Base-by-base conservation (phyloP, 1,140 invertebrate species). In the Colletes gigas region DNA sequence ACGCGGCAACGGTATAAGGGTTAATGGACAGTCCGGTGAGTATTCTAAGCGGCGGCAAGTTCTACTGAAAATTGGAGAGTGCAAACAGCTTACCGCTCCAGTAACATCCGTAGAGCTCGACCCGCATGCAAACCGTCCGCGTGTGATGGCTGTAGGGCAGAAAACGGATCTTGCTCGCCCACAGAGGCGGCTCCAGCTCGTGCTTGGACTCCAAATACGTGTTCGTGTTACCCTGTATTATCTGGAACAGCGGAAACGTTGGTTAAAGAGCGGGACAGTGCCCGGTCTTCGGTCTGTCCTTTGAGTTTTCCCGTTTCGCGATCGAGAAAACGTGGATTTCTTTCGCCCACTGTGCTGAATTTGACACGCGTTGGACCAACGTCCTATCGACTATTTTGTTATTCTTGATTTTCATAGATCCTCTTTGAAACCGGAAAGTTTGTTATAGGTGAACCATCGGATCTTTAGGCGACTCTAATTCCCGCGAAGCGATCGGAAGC, bases 191-290 rank as follows among this genome's bases (percentile, higher is more conserved):
- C 87, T 96, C 95, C 79, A 97, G 92, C 77, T 95, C 94, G 84
- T 97, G 96, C 89, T 96, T 95, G 69, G 96, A 96, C 71, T 97
- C 95, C 82, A 97, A 95, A 92, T 98, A 98, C 12, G 97, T 98
- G 93, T 99, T 98, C 72, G 95, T 96, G 93, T 99, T 99, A 50
- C 97, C 98, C 17, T 95, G 95, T 83, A 99, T 94, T 68, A 98
- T 95, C 98, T 98, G 95, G 19, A 94, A 95, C 76, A 55, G 74
- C 65, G 63, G 75, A 74, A 82, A 81, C 66, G 73, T 63, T 60
- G 59, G 84, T 78, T 86, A 77, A 82, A 84, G 75, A 67, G 55
- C 67, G 57, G 66, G 70, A 82, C 70, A 82, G 84, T 81, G 75
- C 57, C 30, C 74, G n/a, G 50, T 60, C 73, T 79, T 83, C 65